A percentile compares a stretch with the other conserved stretches of the same genome.
phyloP scores from a whole-genome alignment of 2,888 invertebrate genomes.

The Zaprionus lineosus region DNA sequence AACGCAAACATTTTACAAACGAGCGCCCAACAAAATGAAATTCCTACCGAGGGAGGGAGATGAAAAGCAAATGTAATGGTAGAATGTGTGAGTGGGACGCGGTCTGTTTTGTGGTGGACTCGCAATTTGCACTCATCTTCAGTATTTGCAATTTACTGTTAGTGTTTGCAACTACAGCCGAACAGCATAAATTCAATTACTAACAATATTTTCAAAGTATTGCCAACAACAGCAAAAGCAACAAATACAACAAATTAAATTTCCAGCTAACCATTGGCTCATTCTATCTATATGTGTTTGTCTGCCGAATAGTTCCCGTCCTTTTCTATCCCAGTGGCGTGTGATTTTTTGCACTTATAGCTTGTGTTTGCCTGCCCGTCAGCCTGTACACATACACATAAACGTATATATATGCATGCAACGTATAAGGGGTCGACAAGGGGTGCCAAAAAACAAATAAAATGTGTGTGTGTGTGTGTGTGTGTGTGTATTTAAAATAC shows the following conservation, averaged over 20 bases:
- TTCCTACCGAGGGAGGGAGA: not conserved
- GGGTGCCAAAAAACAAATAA: constrained; percentile 52
- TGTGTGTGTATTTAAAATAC: constrained; percentile 28
- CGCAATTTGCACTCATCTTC: constrained; percentile 46
- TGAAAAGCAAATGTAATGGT: not conserved
- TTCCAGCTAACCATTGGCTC: constrained; percentile 58
- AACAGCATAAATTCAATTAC: constrained; percentile 69
- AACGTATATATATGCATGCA: not conserved
- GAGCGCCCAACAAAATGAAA: constrained; percentile 16
- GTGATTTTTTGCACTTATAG: constrained; percentile 68
- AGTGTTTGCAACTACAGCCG: constrained; percentile 18
- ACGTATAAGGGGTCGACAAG: not conserved
- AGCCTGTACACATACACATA: not conserved
- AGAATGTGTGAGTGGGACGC: not conserved
- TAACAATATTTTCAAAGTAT: constrained; percentile 57
- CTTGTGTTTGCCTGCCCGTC: constrained; percentile 21
- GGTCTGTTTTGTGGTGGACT: constrained; percentile 14
- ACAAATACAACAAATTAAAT: constrained; percentile 49
- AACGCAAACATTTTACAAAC: constrained; percentile 16
- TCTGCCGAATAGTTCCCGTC: constrained; percentile 1
- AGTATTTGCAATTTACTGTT: constrained; percentile 30
- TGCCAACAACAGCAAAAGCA: constrained; percentile 34
- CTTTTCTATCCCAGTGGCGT: constrained; percentile 26
- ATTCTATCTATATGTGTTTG: not conserved
- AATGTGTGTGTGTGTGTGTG: too few relatives aligned